These are phyloP conservation scores for Rousettus madagascariensis DNA, from an alignment of 2,797 vertebrate species.

Conservation along the genomic window DNA sequence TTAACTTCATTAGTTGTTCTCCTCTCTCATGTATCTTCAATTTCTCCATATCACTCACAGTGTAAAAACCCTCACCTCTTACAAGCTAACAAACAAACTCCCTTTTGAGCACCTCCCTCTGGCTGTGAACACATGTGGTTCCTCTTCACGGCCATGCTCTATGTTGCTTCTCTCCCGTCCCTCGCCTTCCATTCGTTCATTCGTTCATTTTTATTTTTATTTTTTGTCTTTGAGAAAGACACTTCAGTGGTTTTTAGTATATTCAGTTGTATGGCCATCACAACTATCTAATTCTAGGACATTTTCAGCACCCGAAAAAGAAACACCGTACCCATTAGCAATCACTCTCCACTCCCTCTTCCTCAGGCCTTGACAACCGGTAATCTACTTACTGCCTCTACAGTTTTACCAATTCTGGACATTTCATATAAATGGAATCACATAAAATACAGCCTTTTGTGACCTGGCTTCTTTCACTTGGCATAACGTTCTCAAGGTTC, in stretches of 20 bases:
- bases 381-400: not conserved
- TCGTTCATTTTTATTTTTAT: too few species aligned
- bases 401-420: not conserved
- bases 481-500: not conserved
- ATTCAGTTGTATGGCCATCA: not conserved
- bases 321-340: not conserved
- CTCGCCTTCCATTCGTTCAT: not conserved
- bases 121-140: not conserved
- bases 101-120: not conserved
- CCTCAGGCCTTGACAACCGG: not conserved
- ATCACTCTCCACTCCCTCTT: not conserved
- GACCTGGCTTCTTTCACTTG: not conserved
- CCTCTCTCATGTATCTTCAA: not conserved
- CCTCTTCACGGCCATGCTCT: not conserved
- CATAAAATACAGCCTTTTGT: not conserved
- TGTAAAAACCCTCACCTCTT: not conserved
- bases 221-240: not conserved
- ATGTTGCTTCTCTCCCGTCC: not conserved
- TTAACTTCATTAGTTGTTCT: not conserved
- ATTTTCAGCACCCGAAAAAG: not conserved
- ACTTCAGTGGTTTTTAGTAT: not conserved
- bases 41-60: not conserved
- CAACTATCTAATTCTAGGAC: not conserved
- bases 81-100: not conserved
- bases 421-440: not conserved